Percentiles rank a stretch among this genome's conserved stretches.
phyloP scores from a whole-genome alignment of 2,888 invertebrate genomes.

The Xylophagus ater region DNA sequence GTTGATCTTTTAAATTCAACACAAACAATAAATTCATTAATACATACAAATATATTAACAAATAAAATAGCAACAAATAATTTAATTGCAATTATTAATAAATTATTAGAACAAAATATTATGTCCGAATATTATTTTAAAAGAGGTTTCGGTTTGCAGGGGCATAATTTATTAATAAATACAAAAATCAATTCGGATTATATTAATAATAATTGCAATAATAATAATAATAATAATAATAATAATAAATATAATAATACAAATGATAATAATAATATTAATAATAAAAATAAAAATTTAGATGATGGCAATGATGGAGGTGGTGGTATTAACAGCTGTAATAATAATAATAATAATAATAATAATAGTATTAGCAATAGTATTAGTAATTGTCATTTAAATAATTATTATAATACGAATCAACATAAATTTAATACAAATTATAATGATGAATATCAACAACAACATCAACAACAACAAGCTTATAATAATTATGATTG shows the following conservation, averaged over 20 bases:
- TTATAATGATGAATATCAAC: too few relatives aligned
- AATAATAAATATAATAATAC: too few relatives aligned
- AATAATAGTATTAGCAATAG: too few relatives aligned
- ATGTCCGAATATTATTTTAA: conserved; percentile 26
- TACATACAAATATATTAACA: conserved; percentile 23
- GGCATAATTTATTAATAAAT: conserved; percentile 10
- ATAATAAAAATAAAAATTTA: too few relatives aligned
- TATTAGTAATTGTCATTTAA: too few relatives aligned
- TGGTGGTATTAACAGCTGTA: not conserved
- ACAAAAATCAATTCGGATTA: too few relatives aligned
- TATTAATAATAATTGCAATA: conserved; percentile 1
- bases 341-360: not conserved
- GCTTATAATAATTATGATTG: too few relatives aligned
- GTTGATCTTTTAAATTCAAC: too few relatives aligned
- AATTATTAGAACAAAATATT: conserved; percentile 24
- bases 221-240: not conserved
- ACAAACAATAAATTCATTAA: conserved; percentile 22
- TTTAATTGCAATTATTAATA: conserved; percentile 24
- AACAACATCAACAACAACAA: too few relatives aligned
- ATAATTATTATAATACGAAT: too few relatives aligned
- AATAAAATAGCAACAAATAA: conserved; percentile 26
- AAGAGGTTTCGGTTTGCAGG: conserved; percentile 19
- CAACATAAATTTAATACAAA: too few relatives aligned
- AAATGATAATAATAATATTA: too few relatives aligned
- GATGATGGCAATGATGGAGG: conserved; percentile 1